Evolutionary conservation across 2,113 vertebrate species (phyloP).

Genomic region (Diphyllodes magnificus): DNA sequence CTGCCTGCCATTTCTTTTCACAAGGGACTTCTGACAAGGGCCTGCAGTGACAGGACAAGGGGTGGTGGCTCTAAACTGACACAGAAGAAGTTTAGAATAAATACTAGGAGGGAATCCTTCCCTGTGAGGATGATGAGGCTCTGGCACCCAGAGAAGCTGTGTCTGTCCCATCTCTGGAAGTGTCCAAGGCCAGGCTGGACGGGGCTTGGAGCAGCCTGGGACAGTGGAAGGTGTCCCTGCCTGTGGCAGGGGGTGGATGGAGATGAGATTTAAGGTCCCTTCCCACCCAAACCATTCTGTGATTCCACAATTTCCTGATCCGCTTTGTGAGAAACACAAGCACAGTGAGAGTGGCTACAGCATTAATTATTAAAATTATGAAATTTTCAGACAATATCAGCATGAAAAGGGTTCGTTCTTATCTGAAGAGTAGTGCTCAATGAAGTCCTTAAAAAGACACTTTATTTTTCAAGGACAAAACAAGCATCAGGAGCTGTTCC

Average conservation of each 20-base stretch:
- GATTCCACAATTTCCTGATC: background rate
- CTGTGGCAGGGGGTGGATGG: background rate
- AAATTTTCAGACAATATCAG: background rate
- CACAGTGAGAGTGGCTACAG: background rate
- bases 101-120: background rate
- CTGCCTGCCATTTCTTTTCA: background rate
- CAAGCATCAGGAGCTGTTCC: background rate
- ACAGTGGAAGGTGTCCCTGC: background rate
- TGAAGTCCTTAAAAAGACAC: background rate
- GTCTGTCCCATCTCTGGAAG: background rate
- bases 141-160: background rate
- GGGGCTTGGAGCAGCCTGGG: background rate
- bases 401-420: background rate
- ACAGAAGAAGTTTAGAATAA: background rate
- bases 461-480: background rate
- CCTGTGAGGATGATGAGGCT: accelerated
- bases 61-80: background rate
- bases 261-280: background rate
- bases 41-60: background rate
- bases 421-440: background rate
- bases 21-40: background rate
- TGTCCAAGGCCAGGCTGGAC: background rate
- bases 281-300: background rate
- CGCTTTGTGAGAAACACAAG: background rate
- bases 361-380: background rate